Evolutionary conservation across 2,113 vertebrate species (phyloP), one percentile per base, ranked within the genome.

Genomic region (Prietella phreatophila): DNA sequence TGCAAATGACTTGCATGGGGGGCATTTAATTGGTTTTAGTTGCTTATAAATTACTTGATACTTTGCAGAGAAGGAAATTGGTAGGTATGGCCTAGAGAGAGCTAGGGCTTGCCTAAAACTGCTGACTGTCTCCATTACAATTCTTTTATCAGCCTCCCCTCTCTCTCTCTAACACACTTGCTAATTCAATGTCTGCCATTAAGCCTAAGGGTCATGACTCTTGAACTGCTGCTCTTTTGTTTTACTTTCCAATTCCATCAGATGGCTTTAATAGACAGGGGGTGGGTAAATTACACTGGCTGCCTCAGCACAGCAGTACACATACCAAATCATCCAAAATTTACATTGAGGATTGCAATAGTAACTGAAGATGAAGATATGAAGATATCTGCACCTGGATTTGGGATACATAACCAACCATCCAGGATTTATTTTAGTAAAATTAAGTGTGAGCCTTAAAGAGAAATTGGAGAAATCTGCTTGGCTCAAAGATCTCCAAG

Each of bases 251-350:
- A 91, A 89, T 88, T 91, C 53, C 80, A 86, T 84, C 92, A 65
- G 87, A 85, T 84, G 15, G 79, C 89, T 92, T 91, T 91, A 94
- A 94, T 94, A 93, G 93, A 92, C 4, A 84, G 5, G n/a, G 91
- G 89, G 87, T 86, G 47, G 65, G 90, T 88, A 78, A 93, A 89
- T 88, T 90, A 90, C 88, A 92, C 91, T 88, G 86, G 80, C 79
- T 89, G 91, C 89, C 61, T 22, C 55, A 60, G 56, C 83, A 85
- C 69, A 47, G 76, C 56, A 88, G 58, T 63, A 25, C 88, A 92
- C 92, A 93, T 93, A 91, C 90, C 87, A 93, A 93, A 89, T 85
- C 76, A 76, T 83, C 50, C 14, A 4, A 8, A 67, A 58, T 65
- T 76, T 19, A 83, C 75, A 27, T 55, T 47, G 63, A 79, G 27